Percentiles rank a stretch among this genome's conserved stretches.
Evolutionary conservation across 1,140 invertebrate species (phyloP).

Genomic region (Calephelis virginiensis): DNA sequence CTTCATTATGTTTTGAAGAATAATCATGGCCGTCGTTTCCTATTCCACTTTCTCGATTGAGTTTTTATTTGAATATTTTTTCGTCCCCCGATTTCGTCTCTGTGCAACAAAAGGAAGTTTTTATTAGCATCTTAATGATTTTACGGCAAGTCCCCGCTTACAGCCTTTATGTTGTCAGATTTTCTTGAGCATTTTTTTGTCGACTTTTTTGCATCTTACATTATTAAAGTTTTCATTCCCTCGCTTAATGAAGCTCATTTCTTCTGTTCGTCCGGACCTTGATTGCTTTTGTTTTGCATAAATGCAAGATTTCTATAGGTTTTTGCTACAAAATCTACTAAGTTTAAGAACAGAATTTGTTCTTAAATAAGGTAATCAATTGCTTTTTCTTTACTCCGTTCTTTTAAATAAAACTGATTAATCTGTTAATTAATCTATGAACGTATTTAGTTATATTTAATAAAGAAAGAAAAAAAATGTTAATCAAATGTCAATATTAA

Average conservation of each 20-base stretch:
- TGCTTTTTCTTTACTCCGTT: slow-evolving; percentile 38
- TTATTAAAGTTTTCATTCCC: slow-evolving; percentile 79
- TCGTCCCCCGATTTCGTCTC: slow-evolving; percentile 67
- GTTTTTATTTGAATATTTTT: slow-evolving; percentile 80
- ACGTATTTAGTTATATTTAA: too few species aligned
- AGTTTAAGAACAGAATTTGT: slow-evolving; percentile 69
- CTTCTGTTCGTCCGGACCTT: slow-evolving; percentile 75
- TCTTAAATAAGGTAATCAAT: slow-evolving; percentile 60
- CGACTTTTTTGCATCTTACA: slow-evolving; percentile 77
- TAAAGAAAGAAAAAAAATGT: too few species aligned
- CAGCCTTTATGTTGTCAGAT: slow-evolving; percentile 79
- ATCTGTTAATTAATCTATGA: not conserved
- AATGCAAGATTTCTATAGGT: slow-evolving; percentile 77
- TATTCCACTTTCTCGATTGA: slow-evolving; percentile 72
- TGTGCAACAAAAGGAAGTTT: slow-evolving; percentile 77
- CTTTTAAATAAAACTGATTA: not conserved
- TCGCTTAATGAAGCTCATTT: slow-evolving; percentile 78
- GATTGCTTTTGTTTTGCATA: slow-evolving; percentile 78
- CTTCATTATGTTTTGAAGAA: slow-evolving; percentile 80
- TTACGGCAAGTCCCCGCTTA: slow-evolving; percentile 77
- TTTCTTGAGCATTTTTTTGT: slow-evolving; percentile 77
- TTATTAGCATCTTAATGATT: slow-evolving; percentile 81
- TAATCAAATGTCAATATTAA: too few species aligned
- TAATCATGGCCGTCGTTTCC: slow-evolving; percentile 75
- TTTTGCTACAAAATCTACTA: slow-evolving; percentile 65